Base-by-base conservation (phyloP, 2,888 invertebrate species). In the Steinernema hermaphroditum region DNA sequence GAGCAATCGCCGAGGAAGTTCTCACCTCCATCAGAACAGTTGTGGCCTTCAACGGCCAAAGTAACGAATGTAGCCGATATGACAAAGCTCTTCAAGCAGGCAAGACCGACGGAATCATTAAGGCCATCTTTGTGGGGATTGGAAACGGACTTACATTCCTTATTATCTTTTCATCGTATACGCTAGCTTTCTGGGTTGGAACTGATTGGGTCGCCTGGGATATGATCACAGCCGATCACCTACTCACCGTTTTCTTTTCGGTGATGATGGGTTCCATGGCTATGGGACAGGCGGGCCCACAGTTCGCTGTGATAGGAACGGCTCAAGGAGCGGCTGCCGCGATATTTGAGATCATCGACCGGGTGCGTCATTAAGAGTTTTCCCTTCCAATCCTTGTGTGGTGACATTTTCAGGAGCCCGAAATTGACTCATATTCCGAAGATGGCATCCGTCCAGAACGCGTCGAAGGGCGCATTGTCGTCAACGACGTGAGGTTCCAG, bases 261-360 rank as follows among this genome's bases (percentile, higher is more conserved):
- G 88, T 89, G 1, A 86, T 89, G 84, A 86, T 88, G 74, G 88
- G 88, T 0, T 87, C 88, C 8, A 88, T 88, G 83, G 88, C 88
- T 0, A 80, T 94, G 75, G 94, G 93, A 16, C 91, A 92, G 87
- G 92, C 92, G 0, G 91, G 93, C 0, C 93, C 93, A 0, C 91
- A 92, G 75, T 91, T 93, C 85, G 92, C 93, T 85, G 91, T 92
- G 2, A 92, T 94, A 81, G 91, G 92, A 0, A 90, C 91, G 27
- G 93, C 93, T 0, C 91, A 81, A 41, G 93, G 93, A 0, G 92
- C 93, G 0, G 93, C 92, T 0, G 90, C 91, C 0, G 85, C 86
- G 0, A 86, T 89, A 8, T 88, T 88, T 72, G 87, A 88, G 19
- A 87, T 89, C 32, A 88, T 89, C 73, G 88, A 89, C 75, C 82